These are phyloP conservation scores for Panurus biarmicus DNA, from an alignment of 2,113 vertebrate species.

Conservation along the genomic window DNA sequence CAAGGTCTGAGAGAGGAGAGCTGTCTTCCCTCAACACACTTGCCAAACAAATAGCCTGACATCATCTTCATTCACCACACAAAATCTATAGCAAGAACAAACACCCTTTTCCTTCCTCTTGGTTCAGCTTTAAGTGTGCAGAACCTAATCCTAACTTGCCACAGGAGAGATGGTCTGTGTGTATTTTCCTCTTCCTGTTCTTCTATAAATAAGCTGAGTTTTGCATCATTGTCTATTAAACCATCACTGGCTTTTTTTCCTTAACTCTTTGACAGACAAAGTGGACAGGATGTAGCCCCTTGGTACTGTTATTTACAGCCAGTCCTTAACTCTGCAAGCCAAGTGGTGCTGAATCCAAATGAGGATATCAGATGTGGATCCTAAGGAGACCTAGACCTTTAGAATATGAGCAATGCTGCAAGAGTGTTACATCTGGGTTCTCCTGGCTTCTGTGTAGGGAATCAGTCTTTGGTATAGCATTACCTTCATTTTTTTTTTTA, in stretches of 20 bases:
- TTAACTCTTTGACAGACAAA: background rate
- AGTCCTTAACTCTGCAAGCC: background rate
- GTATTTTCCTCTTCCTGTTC: slow-evolving; percentile 1
- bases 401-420: background rate
- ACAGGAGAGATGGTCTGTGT: background rate
- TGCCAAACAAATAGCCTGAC: background rate
- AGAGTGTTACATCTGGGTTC: background rate
- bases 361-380: background rate
- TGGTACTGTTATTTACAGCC: background rate
- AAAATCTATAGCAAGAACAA: background rate
- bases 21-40: background rate
- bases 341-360: background rate
- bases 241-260: background rate
- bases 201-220: slow-evolving; percentile 14
- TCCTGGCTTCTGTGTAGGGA: background rate
- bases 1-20: background rate
- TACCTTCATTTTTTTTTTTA: background rate
- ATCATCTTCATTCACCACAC: background rate
- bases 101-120: slow-evolving; percentile 32
- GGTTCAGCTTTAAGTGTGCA: background rate
- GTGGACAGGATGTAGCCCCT: background rate
- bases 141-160: background rate
- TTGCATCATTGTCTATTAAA: background rate
- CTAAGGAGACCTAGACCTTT: background rate
- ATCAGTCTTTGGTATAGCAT: background rate